Evolutionary conservation across 2,797 vertebrate species (phyloP), one percentile per base, ranked within the genome.

Genomic region (Clarias platycephalus): DNA sequence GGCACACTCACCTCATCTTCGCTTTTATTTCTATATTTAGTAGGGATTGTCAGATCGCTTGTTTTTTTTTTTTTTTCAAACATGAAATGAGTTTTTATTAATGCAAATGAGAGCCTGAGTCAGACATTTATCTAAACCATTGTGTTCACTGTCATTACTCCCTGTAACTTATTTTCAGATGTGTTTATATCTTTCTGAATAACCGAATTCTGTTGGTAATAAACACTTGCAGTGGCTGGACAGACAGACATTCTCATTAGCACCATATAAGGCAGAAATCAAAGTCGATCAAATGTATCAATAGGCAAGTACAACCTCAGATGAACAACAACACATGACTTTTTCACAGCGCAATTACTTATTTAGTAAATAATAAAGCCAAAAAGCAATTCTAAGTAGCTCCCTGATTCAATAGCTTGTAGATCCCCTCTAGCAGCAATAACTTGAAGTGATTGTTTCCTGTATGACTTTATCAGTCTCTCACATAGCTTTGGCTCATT

Each of bases 71-170:
- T 4, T 70, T 74, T 80, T 70, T 84, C 53, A 76, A 86, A 53
- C 80, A 31, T 31, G 31, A 83, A 82, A 24, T 16, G 9, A 62
- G 40, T 70, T 63, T 72, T 49, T 87, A 83, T 79, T 80, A 24
- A 86, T 87, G 83, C 60, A 84, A 85, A 87, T 85, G 80, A 86
- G 64, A 81, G 49, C 55, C 81, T 40, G 57, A 62, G 20, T 62
- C 18, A 60, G 57, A 77, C 57, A 7, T 77, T 12, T n/a, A 16
- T 77, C 34, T 40, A n/a, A 62, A 24, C 6, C 55, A 34, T 58
- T 37, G 34, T 8, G 58, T 78, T 78, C 34, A 58, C 28, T 31
- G 53, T 58, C 26, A 76, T 34, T 28, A 57, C 53, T 58, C 22
- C 9, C 16, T 60, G 20, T 77, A 7, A 34, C 24, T 77, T 37